These are phyloP conservation scores for Stomatorhinus walkeri DNA, from an alignment of 2,797 vertebrate species.

Conservation along the genomic window DNA sequence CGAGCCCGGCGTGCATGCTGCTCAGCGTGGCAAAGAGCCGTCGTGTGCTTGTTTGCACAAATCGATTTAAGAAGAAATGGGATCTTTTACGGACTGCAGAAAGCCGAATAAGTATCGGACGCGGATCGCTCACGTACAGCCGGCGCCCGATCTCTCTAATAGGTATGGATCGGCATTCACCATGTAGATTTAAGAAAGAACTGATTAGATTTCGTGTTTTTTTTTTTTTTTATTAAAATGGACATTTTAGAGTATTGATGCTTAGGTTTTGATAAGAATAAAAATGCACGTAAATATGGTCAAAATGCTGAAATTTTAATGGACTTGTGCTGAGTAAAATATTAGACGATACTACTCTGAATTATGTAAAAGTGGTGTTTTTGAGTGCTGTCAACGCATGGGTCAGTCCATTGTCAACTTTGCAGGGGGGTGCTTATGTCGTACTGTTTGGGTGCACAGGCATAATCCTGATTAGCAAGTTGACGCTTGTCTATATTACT, in stretches of 20 bases:
- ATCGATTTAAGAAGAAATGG: neutral
- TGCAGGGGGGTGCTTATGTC: neutral
- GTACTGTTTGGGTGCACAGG: neutral
- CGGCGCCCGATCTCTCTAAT: neutral
- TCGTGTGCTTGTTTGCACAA: neutral
- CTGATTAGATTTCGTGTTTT: neutral
- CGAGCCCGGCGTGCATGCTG: neutral
- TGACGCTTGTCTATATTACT: conserved; percentile 24
- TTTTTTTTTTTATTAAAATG: neutral
- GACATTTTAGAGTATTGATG: neutral
- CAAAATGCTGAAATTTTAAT: neutral
- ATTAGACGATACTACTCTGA: neutral
- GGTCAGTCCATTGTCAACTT: neutral
- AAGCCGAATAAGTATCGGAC: neutral
- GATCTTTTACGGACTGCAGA: neutral
- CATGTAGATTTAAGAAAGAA: neutral
- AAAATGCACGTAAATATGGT: neutral
- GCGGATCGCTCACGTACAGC: neutral
- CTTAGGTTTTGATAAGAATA: neutral
- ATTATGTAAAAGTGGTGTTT: neutral
- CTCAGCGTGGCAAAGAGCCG: neutral
- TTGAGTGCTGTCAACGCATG: neutral
- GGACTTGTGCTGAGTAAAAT: neutral
- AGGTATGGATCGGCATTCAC: neutral
- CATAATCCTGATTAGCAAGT: neutral